phyloP scores from a whole-genome alignment of 2,113 vertebrate genomes.

The Hyperopisus bebe region DNA sequence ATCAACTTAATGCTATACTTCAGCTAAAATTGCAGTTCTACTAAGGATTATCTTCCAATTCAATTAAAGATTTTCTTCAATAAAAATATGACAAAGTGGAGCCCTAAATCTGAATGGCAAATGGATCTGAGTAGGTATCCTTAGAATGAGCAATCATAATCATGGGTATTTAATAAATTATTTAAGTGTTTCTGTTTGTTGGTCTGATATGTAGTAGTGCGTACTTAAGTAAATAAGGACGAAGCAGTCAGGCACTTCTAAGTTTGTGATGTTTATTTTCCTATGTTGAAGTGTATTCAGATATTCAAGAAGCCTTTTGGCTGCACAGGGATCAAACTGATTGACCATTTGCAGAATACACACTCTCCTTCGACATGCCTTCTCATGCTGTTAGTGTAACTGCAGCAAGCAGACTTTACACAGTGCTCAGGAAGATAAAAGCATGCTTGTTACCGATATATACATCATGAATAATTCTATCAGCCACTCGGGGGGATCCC shows the following conservation, averaged over 20 bases:
- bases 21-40: background rate
- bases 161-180: background rate
- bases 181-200: background rate
- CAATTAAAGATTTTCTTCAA: background rate
- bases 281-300: background rate
- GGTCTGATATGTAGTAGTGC: background rate
- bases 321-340: background rate
- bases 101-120: background rate
- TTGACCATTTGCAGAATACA: background rate
- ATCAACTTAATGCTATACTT: background rate
- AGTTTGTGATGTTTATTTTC: background rate
- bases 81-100: background rate
- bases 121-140: background rate
- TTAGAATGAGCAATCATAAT: background rate
- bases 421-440: background rate
- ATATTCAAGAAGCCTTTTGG: background rate
- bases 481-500: background rate
- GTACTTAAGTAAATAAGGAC: background rate
- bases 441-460: background rate
- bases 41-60: background rate
- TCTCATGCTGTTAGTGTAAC: background rate
- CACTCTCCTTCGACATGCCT: background rate
- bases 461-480: background rate
- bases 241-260: background rate
- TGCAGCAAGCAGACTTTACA: background rate